Conservation (phyloP, 2,113 vertebrate genomes). For the Gobiocypris rarus region DNA sequence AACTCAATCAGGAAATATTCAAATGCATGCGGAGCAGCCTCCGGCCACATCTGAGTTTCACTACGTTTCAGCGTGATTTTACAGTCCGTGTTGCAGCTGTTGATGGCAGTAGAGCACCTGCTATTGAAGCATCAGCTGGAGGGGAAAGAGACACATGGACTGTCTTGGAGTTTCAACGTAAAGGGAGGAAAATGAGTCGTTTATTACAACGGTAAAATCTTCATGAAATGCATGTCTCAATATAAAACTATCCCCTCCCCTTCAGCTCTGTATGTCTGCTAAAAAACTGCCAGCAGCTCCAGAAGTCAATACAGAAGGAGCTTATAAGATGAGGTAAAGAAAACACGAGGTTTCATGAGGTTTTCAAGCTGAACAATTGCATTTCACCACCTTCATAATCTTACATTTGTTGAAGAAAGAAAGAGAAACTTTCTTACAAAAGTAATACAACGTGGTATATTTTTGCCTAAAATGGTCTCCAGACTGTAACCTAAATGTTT, state of each 20-base stretch:
- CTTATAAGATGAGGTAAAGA: conserved; percentile 7
- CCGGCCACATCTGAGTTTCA: background rate
- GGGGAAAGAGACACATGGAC: background rate
- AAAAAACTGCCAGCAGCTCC: background rate
- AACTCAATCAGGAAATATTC: conserved; percentile 42
- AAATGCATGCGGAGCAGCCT: conserved; percentile 15
- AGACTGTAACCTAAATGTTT: no score
- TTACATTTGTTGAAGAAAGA: background rate
- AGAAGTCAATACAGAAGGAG: background rate
- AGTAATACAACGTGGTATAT: background rate
- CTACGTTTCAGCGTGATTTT: background rate
- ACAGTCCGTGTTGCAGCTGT: conserved; percentile 34
- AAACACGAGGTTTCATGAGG: background rate
- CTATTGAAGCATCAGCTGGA: conserved; percentile 19
- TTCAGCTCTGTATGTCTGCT: background rate
- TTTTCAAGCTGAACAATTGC: background rate
- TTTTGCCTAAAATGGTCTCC: no score
- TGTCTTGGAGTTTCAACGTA: conserved; percentile 11
- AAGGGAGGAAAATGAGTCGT: conserved; percentile 9
- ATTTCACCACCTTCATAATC: background rate
- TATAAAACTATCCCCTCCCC: background rate
- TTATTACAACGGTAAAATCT: conserved; percentile 30
- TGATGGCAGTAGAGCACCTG: conserved; percentile 53
- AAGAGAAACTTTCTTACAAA: background rate
- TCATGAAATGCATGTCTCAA: background rate